These are phyloP conservation scores for Psammodynastes pulverulentus DNA, from an alignment of 2,113 vertebrate species.

Conservation along the genomic window DNA sequence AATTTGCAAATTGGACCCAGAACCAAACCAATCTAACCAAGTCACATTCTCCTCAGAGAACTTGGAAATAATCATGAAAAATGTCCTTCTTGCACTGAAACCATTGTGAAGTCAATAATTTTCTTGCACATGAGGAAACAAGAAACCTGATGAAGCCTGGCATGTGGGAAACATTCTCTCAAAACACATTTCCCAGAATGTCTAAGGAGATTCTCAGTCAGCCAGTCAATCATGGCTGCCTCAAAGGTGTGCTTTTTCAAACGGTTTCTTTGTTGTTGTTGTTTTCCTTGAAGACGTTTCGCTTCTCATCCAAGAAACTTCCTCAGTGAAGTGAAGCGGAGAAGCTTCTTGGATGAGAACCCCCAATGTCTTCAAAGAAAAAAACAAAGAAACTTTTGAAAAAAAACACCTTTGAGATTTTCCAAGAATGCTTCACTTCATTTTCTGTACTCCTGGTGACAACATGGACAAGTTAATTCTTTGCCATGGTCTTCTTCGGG, in stretches of 20 bases:
- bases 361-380: background rate
- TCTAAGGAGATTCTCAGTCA: background rate
- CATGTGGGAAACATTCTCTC: conserved; percentile 17
- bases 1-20: background rate
- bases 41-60: background rate
- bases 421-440: conserved; percentile 28
- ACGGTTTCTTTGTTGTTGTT: background rate
- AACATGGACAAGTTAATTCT: background rate
- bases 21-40: background rate
- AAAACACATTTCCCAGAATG: conserved; percentile 26
- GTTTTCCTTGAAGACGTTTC: accelerated
- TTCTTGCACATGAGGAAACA: background rate
- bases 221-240: background rate
- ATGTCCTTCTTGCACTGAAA: background rate
- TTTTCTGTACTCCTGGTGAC: background rate
- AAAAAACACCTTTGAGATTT: background rate
- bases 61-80: background rate
- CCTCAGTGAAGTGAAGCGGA: background rate
- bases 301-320: background rate
- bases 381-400: background rate
- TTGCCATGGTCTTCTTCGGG: background rate
- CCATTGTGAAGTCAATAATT: background rate
- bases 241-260: background rate
- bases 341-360: background rate
- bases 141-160: background rate